These are phyloP conservation scores for Pteropus rufus DNA, from an alignment of 2,797 vertebrate species.

Conservation along the genomic window DNA sequence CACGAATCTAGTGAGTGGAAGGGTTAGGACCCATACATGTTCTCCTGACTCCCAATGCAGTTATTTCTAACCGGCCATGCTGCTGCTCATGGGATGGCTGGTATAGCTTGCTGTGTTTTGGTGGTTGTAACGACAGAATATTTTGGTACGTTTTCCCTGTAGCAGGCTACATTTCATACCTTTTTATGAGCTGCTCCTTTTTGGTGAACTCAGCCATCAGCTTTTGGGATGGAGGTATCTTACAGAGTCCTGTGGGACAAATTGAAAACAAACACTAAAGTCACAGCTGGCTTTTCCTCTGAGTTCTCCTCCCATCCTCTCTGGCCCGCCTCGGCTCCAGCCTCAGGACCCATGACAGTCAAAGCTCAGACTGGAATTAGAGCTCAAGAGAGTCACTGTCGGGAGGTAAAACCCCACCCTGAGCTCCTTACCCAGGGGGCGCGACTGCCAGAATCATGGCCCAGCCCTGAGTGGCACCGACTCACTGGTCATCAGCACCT, in stretches of 20 bases:
- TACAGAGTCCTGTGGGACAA: slow-evolving; percentile 80
- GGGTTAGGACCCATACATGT: not conserved
- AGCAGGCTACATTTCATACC: slow-evolving; percentile 53
- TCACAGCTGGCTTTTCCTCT: not conserved
- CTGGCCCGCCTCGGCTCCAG: not conserved
- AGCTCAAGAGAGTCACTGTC: not conserved
- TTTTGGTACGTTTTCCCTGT: not conserved
- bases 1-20: not conserved
- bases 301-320: not conserved
- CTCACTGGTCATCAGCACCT: rapidly evolving
- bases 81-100: not conserved
- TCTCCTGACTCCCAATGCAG: not conserved
- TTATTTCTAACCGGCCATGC: not conserved
- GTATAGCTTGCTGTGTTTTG: not conserved
- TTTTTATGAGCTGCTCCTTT: slow-evolving; percentile 64
- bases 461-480: not conserved
- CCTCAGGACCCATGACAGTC: not conserved
- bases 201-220: slow-evolving; percentile 83
- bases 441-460: not conserved
- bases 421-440: not conserved
- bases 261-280: not conserved
- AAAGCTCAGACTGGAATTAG: not conserved
- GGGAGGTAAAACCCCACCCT: not conserved
- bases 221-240: slow-evolving; percentile 80
- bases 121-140: not conserved